Evolutionary conservation across 2,113 vertebrate species (phyloP).

Genomic region (Clarias macrocephalus): DNA sequence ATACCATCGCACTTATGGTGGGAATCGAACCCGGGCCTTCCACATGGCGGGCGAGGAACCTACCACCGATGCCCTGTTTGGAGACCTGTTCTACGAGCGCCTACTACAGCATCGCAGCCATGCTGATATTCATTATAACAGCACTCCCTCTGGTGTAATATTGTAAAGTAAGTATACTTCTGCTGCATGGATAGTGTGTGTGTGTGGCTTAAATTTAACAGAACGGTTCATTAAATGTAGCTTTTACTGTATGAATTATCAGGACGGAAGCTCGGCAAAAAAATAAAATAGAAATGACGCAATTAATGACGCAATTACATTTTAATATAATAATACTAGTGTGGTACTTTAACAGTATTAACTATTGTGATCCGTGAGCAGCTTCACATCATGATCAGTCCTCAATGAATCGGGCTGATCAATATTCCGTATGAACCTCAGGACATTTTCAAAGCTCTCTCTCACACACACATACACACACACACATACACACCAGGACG

Average conservation of each 20-base stretch:
- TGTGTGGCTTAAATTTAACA: neutral
- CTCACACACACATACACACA: neutral
- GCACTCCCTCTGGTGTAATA: no score
- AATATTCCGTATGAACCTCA: neutral
- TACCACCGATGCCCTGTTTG: no score
- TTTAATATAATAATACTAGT: neutral
- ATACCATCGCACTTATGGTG: no score
- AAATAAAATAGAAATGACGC: neutral
- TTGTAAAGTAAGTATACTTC: neutral
- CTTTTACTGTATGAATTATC: no score
- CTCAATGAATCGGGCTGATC: no score
- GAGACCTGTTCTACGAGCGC: no score
- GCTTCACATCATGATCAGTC: neutral
- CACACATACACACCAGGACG: neutral
- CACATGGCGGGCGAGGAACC: no score
- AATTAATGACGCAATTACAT: neutral
- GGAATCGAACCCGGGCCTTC: no score
- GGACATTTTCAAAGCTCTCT: neutral
- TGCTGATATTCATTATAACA: no score
- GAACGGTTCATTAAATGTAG: neutral
- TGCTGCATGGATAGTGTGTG: neutral
- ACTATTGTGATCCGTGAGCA: neutral
- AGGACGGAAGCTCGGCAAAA: neutral
- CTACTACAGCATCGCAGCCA: no score
- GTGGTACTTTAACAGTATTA: neutral